Evolutionary conservation across 2,797 vertebrate genomes (phyloP).

Genomic region (Babyrousa celebensis): DNA sequence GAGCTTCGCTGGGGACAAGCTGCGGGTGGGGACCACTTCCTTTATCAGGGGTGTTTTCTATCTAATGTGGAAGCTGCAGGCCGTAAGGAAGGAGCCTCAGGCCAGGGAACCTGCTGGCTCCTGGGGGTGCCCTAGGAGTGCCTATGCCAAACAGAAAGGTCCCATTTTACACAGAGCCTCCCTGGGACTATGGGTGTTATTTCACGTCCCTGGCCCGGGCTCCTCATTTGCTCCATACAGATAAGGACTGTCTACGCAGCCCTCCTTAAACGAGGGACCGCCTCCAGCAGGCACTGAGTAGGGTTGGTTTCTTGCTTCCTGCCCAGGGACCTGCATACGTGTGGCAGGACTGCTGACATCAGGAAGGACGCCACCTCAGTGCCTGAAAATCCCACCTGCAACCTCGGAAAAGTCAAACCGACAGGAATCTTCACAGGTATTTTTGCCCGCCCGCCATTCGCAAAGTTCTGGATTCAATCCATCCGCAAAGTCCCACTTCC

Average conservation of each 20-base stretch:
- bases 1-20: background rate
- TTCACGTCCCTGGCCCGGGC: background rate
- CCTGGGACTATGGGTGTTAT: background rate
- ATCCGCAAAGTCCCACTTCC: background rate
- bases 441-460: background rate
- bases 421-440: background rate
- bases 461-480: background rate
- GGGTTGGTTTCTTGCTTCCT: background rate
- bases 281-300: rapidly evolving
- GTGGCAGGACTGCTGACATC: background rate
- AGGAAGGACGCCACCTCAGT: background rate
- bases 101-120: background rate
- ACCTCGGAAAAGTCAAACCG: background rate
- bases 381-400: background rate
- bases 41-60: background rate
- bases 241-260: background rate
- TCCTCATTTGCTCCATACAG: background rate
- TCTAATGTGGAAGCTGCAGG: background rate
- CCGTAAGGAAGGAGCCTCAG: background rate
- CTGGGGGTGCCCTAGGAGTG: background rate
- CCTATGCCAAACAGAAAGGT: rapidly evolving
- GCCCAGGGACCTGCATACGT: background rate
- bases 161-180: background rate
- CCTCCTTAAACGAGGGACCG: background rate
- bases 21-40: background rate